Evolutionary conservation across 2,113 vertebrate species (phyloP).

Genomic region (Notarius lentiginosus): DNA sequence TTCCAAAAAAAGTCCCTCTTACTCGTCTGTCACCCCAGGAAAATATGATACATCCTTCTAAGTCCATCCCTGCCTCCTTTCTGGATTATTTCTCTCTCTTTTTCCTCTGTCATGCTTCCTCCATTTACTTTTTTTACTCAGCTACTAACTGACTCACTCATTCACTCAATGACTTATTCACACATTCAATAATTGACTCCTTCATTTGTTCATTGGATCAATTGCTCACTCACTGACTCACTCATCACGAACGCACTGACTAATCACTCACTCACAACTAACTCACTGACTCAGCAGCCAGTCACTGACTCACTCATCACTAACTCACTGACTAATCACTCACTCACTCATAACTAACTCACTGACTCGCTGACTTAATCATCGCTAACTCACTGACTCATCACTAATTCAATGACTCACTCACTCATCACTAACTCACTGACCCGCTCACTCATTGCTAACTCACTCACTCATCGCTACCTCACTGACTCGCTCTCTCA

Average conservation of each 20-base stretch:
- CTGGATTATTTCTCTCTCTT: not conserved
- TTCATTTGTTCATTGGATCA: not conserved
- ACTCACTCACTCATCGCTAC: not conserved
- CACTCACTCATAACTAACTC: not conserved
- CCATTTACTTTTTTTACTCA: not conserved
- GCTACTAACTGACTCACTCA: not conserved
- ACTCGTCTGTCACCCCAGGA: not conserved
- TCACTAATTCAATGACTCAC: not conserved
- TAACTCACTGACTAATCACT: not conserved
- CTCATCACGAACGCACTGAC: not conserved
- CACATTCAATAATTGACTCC: not conserved
- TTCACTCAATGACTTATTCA: not conserved
- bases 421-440: not conserved
- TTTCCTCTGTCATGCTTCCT: too few relatives aligned
- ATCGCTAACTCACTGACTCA: not conserved
- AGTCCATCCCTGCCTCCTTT: not conserved
- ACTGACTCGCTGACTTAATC: not conserved
- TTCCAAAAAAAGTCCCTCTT: not conserved
- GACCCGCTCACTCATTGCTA: not conserved
- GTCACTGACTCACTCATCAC: not conserved
- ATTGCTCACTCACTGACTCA: not conserved
- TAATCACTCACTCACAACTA: not conserved
- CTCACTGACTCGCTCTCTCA: not conserved
- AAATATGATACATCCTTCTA: too few relatives aligned
- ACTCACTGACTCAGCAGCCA: not conserved